Percentiles rank a stretch among this genome's conserved stretches.
These are phyloP conservation scores for Pangasius macronema DNA, from an alignment of 2,797 vertebrate species.

Conservation along the genomic window DNA sequence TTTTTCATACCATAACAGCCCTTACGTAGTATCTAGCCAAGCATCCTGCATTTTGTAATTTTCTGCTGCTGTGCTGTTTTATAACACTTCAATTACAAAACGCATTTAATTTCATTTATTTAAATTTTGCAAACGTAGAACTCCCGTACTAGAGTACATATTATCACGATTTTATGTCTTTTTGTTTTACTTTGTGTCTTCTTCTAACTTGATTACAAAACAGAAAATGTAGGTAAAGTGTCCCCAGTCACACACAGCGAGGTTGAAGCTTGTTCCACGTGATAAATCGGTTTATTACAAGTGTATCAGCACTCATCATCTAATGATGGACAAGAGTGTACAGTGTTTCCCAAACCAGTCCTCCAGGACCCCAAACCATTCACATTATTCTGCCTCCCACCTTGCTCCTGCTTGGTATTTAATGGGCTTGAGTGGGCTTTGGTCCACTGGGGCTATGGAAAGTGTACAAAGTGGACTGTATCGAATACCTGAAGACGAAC, in stretches of 20 bases:
- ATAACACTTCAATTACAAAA: constrained; percentile 1
- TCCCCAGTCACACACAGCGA: not conserved
- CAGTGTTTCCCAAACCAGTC: not conserved
- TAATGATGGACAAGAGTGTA: not conserved
- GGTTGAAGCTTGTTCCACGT: not conserved
- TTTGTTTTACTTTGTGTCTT: too few species aligned
- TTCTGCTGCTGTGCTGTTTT: not conserved
- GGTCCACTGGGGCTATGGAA: not conserved
- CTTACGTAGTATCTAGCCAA: not conserved
- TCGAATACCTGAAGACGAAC: not conserved
- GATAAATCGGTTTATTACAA: not conserved
- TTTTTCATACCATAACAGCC: not conserved
- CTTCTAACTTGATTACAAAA: not conserved
- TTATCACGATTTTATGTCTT: too few species aligned
- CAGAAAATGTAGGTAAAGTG: not conserved
- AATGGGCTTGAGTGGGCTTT: not conserved
- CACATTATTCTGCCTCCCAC: not conserved
- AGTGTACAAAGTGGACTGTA: not conserved
- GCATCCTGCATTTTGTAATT: not conserved
- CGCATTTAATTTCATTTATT: not conserved
- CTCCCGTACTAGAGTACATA: too few species aligned
- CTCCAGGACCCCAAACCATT: not conserved
- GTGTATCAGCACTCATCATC: not conserved
- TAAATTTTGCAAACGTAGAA: not conserved
- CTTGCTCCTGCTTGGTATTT: not conserved